Evolutionary conservation across 2,113 vertebrate species (phyloP).

Genomic region (Anhinga anhinga): DNA sequence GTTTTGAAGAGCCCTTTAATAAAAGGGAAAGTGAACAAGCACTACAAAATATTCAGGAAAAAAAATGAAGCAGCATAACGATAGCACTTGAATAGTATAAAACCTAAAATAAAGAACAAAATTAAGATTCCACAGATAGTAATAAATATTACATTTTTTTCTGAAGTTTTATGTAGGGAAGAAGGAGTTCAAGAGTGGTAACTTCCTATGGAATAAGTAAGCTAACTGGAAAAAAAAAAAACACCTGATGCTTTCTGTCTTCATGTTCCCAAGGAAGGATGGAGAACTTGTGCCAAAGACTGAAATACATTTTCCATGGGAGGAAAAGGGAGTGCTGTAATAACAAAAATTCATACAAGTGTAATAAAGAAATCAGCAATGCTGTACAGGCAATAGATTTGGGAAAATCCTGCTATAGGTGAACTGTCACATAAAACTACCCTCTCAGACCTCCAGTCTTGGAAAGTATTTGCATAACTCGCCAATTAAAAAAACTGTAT

Average conservation of each 20-base stretch:
- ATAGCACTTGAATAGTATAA: neutral
- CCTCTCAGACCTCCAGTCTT: neutral
- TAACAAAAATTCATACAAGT: constrained; percentile 26
- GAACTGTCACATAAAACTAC: neutral
- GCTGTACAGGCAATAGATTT: neutral
- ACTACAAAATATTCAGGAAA: neutral
- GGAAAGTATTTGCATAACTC: neutral
- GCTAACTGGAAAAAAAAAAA: neutral
- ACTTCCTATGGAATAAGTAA: neutral
- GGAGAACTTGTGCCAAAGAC: constrained; percentile 43
- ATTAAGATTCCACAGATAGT: neutral
- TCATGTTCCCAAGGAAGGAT: constrained; percentile 26
- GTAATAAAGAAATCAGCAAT: constrained; percentile 26
- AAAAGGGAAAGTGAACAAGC: neutral
- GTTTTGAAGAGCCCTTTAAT: neutral
- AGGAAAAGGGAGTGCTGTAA: constrained; percentile 63
- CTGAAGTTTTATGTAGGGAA: neutral
- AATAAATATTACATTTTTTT: neutral
- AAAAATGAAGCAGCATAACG: neutral
- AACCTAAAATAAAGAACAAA: neutral
- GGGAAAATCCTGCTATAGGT: neutral
- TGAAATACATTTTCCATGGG: constrained; percentile 63
- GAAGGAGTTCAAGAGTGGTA: neutral
- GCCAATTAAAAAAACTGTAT: neutral
- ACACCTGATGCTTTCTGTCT: neutral